Evolutionary conservation across 2,888 invertebrate genomes (phyloP).

Genomic region (Drosophila incognita): DNA sequence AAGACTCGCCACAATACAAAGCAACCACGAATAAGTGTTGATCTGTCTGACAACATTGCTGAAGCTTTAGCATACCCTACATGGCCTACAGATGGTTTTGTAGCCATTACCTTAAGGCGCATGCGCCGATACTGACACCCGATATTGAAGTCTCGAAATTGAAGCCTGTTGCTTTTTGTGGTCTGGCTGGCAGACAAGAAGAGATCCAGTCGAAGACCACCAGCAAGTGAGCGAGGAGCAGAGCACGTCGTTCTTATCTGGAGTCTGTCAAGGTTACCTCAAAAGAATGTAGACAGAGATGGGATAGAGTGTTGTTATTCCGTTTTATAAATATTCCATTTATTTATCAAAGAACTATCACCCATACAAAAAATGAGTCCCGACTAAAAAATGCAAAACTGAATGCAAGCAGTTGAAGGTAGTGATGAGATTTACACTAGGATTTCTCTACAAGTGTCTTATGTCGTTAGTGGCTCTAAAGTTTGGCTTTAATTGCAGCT

Average conservation of each 20-base stretch:
- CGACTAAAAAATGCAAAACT: constrained; percentile 33
- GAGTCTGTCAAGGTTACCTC: constrained; percentile 12
- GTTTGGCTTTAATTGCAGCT: constrained; percentile 68
- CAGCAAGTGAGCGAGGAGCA: constrained; percentile 17
- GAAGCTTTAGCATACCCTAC: not conserved
- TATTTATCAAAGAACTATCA: constrained; percentile 68
- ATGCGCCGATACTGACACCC: constrained; percentile 30
- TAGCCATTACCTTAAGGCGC: not conserved
- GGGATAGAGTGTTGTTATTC: not conserved
- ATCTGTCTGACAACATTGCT: not conserved
- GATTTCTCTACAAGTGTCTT: constrained; percentile 17
- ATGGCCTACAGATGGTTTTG: not conserved
- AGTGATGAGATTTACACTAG: constrained; percentile 55
- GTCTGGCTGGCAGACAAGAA: constrained; percentile 15
- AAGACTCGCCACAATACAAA: not conserved
- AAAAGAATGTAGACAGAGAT: not conserved
- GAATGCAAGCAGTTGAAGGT: constrained; percentile 38
- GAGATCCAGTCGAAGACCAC: constrained; percentile 21
- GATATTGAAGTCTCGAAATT: constrained; percentile 5
- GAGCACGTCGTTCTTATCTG: not conserved
- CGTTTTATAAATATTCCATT: constrained; percentile 62
- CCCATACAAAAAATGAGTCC: constrained; percentile 69
- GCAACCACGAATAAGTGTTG: not conserved
- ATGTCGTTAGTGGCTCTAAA: constrained; percentile 51
- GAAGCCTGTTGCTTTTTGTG: constrained; percentile 32